A percentile compares a stretch with the other conserved stretches of the same genome.
phyloP scores from a whole-genome alignment of 2,797 vertebrate genomes.

The Hemitrygon akajei region DNA sequence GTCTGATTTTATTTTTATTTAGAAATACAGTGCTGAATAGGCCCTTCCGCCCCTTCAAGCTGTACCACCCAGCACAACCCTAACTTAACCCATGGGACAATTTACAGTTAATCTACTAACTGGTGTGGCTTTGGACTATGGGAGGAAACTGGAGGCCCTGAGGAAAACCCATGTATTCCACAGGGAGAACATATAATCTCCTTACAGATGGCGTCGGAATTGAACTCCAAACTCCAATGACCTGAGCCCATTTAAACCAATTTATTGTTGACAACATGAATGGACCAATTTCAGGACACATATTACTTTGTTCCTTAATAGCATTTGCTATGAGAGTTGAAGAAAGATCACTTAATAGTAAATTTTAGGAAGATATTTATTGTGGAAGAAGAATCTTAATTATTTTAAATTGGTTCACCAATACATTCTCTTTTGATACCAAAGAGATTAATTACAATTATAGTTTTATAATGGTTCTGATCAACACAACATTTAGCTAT shows the following conservation, averaged over 20 bases:
- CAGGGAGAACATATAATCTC: too few relatives aligned
- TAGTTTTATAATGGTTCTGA: constrained; percentile 24
- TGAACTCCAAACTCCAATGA: too few relatives aligned
- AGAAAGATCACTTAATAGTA: background rate
- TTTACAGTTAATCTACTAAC: too few relatives aligned
- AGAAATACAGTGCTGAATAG: too few relatives aligned
- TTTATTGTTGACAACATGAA: background rate
- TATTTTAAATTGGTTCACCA: background rate
- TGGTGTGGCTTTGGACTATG: too few relatives aligned
- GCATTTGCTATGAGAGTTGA: background rate
- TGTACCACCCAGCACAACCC: too few relatives aligned
- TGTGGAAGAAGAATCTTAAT: background rate
- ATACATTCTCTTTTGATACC: background rate
- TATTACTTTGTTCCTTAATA: background rate
- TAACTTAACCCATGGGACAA: too few relatives aligned
- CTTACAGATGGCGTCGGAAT: too few relatives aligned
- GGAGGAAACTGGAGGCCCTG: too few relatives aligned
- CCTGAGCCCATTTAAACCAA: background rate
- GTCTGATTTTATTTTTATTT: background rate
- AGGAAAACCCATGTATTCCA: too few relatives aligned
- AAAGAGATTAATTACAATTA: background rate
- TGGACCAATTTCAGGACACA: constrained; percentile 11
- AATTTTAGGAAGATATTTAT: background rate
- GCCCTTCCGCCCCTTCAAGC: too few relatives aligned
- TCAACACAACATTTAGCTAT: background rate